phyloP scores from a whole-genome alignment of 2,797 vertebrate species.

The Pyrrhura leucotis region DNA sequence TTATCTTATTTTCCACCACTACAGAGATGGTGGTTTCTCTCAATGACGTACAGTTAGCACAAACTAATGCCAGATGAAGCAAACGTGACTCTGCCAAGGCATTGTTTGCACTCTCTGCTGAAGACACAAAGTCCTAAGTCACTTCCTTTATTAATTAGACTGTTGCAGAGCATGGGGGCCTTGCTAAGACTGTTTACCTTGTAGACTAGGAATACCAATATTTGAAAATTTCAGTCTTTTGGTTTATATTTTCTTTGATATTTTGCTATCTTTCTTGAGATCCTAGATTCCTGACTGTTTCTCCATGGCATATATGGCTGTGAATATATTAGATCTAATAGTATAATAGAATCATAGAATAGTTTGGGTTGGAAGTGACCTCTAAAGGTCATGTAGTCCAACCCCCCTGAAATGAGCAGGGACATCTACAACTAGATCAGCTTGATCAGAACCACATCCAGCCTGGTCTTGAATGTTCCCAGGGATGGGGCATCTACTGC shows the following conservation, averaged over 20 bases:
- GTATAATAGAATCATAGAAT: not conserved
- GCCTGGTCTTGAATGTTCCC: not conserved
- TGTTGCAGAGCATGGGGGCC: not conserved
- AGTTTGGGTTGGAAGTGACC: not conserved
- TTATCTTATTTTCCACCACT: conserved; percentile 1
- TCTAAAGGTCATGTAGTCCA: not conserved
- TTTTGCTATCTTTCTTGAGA: not conserved
- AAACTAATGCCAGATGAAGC: conserved; percentile 1
- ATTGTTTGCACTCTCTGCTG: not conserved
- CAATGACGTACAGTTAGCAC: not conserved
- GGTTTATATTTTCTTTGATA: not conserved
- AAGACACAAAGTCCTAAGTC: conserved; percentile 5
- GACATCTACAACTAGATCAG: not conserved
- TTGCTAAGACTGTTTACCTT: not conserved
- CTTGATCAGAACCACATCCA: not conserved
- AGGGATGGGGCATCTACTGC: not conserved
- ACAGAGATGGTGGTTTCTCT: not conserved
- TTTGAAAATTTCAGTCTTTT: not conserved
- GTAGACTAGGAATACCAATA: not conserved
- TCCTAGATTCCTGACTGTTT: not conserved
- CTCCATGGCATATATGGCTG: not conserved
- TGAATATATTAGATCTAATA: not conserved
- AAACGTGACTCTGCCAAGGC: not conserved
- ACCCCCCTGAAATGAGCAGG: not conserved
- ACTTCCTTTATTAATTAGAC: conserved; percentile 13